phyloP scores from a whole-genome alignment of 2,113 vertebrate genomes.

The Sphyrna mokarran region DNA sequence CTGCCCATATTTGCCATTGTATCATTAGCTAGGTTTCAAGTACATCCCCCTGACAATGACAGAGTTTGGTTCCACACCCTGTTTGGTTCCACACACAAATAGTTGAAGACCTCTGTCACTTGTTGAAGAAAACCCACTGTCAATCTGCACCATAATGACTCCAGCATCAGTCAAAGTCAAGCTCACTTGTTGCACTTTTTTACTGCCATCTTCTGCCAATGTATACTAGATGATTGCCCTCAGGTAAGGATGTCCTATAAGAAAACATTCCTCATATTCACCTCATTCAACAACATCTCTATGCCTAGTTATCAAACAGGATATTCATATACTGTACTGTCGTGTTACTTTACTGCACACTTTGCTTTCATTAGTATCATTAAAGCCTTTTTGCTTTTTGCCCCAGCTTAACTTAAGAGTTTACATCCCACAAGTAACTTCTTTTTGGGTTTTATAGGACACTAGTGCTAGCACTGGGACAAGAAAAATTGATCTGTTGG shows the following conservation, averaged over 20 bases:
- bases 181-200: background rate
- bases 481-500: too few species aligned
- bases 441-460: background rate
- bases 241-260: background rate
- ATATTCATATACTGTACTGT: background rate
- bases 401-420: background rate
- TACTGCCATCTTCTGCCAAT: background rate
- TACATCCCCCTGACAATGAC: background rate
- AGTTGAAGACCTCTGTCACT: background rate
- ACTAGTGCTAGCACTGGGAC: too few species aligned
- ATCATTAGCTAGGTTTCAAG: background rate
- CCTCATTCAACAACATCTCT: background rate
- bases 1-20: background rate
- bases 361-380: background rate
- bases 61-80: too few species aligned
- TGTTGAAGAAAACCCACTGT: background rate
- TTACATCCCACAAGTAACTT: background rate
- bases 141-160: background rate
- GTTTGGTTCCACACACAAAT: background rate
- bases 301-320: background rate
- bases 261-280: background rate
- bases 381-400: background rate
- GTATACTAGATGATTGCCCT: background rate
- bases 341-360: background rate
- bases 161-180: background rate